Evolutionary conservation across 1,140 invertebrate species (phyloP), one percentile per base, ranked within the genome.

Genomic region (Micrasema minimum): DNA sequence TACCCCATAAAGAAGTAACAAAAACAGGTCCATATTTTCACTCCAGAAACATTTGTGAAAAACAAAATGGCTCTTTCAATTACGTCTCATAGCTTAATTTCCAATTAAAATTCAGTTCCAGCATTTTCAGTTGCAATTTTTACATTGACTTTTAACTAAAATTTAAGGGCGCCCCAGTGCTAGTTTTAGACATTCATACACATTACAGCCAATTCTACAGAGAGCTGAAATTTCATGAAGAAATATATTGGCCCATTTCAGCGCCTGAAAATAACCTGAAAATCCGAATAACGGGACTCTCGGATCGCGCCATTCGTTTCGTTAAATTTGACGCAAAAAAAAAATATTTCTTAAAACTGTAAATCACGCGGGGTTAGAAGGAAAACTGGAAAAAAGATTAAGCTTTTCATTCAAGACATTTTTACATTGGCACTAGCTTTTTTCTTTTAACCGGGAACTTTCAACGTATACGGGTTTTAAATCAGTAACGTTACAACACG

Each of bases 91-190:
- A 31, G 26, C 26, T 31, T 7, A 31, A 2, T 31, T 31, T 31
- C 31, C 26, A 59, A 59, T 59, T 59, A 59, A 59, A 48, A 48
- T 20, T n/a, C 16, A 2, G 16, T n/a, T 31, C 26, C 26, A 31
- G 26, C 7, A 18, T 37, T 59, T 59, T 20, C 20, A 31, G 9
- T 41, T 22, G 31, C 55, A 26, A 59, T 59, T 59, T 59, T 59
- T 38, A 59, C 37, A 59, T 51, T 41, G 55, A 43, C 55, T 43
- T 59, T 41, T 59, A 59, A 59, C 35, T 59, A n/a, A 59, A 59
- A 59, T 59, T 59, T 59, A 59, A 41, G 55, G 38, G 18, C 2
- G 37, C 18, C n/a, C 35, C 35, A 12, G 31, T 38, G 50, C n/a
- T 20, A 41, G 55, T 59, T 22, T 14, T 14, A 14, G 55, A 41